Conservation (phyloP, 2,113 vertebrate species). For the Coptodon bakossiorum region DNA sequence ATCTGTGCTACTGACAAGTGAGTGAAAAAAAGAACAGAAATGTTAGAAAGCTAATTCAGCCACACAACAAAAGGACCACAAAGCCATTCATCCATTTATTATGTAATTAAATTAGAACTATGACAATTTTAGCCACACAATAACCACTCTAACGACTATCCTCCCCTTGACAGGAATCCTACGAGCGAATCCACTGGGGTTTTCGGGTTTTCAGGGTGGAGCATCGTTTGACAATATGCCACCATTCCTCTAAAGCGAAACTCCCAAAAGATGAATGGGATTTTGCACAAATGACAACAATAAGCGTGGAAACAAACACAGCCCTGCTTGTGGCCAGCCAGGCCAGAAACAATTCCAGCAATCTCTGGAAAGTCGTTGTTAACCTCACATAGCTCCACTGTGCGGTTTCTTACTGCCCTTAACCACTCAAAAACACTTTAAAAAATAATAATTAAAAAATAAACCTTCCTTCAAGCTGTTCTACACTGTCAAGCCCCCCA, state of each 20-base stretch:
- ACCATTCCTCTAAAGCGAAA: slow-evolving; percentile 12
- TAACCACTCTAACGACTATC: slow-evolving; percentile 13
- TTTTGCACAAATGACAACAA: slow-evolving; percentile 44
- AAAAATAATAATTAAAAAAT: not conserved
- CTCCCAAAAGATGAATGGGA: slow-evolving; percentile 23
- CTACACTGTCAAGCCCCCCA: not conserved
- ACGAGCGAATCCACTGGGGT: not conserved
- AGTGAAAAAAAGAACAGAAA: not conserved
- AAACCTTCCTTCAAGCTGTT: not conserved
- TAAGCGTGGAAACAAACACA: not conserved
- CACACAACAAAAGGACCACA: not conserved
- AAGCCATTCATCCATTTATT: not conserved
- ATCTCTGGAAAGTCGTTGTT: not conserved
- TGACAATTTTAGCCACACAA: not conserved
- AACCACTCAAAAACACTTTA: not conserved
- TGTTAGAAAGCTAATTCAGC: not conserved
- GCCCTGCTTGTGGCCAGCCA: not conserved
- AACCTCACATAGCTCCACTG: not conserved
- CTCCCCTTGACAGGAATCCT: slow-evolving; percentile 20
- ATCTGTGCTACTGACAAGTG: not conserved
- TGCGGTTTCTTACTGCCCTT: slow-evolving; percentile 9
- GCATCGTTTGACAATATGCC: slow-evolving; percentile 12
- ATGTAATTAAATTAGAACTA: slow-evolving; percentile 10
- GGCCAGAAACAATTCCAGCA: slow-evolving; percentile 22
- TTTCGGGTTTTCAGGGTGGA: slow-evolving; percentile 11